phyloP scores from a whole-genome alignment of 2,797 vertebrate genomes.

The Xyrichtys novacula region DNA sequence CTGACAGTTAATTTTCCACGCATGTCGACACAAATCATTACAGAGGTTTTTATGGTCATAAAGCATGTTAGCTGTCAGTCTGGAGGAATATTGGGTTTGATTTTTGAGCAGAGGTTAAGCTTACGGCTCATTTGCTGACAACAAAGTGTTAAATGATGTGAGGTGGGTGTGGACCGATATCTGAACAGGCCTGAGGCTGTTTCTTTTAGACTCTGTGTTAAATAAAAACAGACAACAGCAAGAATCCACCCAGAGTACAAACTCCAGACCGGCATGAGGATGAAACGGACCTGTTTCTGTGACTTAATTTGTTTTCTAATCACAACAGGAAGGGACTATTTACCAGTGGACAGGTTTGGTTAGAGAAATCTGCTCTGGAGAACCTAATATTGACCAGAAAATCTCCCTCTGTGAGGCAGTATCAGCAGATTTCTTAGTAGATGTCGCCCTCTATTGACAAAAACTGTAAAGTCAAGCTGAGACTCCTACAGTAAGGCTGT shows the following conservation, averaged over 20 bases:
- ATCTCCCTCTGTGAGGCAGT: not conserved
- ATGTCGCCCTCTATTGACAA: conserved; percentile 49
- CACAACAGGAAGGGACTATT: not conserved
- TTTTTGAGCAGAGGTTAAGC: not conserved
- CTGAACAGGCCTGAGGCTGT: conserved; percentile 13
- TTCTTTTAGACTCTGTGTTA: not conserved
- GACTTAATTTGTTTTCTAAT: not conserved
- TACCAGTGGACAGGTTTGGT: not conserved
- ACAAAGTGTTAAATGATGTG: conserved; percentile 17
- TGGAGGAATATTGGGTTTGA: not conserved
- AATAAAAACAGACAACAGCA: conserved; percentile 36
- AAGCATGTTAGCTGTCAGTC: too few species aligned
- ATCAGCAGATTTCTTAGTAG: conserved; percentile 13
- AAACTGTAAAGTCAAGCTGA: too few species aligned
- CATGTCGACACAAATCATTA: too few species aligned
- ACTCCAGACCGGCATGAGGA: not conserved
- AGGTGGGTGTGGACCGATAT: conserved; percentile 26
- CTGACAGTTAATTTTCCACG: too few species aligned
- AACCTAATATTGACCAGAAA: not conserved
- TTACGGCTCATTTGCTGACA: conserved; percentile 3
- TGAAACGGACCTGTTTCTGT: not conserved
- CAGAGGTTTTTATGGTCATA: too few species aligned
- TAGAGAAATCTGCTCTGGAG: not conserved
- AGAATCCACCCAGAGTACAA: not conserved
- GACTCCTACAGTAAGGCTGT: not conserved